Conservation (phyloP, 2,113 vertebrate genomes). For the Nyctereutes procyonoides region DNA sequence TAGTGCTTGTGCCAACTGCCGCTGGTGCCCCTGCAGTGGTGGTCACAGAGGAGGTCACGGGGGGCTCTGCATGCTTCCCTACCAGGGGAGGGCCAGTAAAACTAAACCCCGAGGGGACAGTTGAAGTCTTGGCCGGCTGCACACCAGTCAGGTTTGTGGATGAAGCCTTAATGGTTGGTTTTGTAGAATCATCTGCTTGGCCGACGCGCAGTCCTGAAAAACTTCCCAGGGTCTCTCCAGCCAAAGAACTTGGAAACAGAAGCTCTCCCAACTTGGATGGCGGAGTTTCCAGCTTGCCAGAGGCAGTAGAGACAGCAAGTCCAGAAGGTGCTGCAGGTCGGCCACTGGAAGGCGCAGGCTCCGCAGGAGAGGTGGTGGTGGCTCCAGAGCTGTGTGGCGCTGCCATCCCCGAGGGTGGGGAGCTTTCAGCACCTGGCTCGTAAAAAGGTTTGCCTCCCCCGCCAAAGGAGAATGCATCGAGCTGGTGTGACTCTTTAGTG, state of each 20-base stretch:
- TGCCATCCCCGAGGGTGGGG: conserved; percentile 83
- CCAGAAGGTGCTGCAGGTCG: conserved; percentile 72
- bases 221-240: conserved; percentile 94
- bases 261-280: conserved; percentile 84
- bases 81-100: conserved; percentile 78
- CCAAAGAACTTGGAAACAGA: conserved; percentile 79
- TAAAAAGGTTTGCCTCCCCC: conserved; percentile 85
- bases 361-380: conserved; percentile 50
- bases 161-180: conserved; percentile 79
- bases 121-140: conserved; percentile 77
- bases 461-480: conserved; percentile 85
- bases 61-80: conserved; percentile 85
- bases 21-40: not conserved
- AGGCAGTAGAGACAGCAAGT: conserved; percentile 57
- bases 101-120: conserved; percentile 79
- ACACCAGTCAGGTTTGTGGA: conserved; percentile 31
- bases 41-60: not conserved
- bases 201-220: conserved; percentile 95
- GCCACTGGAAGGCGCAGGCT: conserved; percentile 74
- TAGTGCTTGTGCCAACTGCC: conserved; percentile 64
- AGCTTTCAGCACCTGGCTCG: conserved; percentile 82
- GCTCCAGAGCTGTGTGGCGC: conserved; percentile 74
- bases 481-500: conserved; percentile 86
- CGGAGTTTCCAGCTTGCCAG: conserved; percentile 85
- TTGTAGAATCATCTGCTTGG: conserved; percentile 90